Base-by-base conservation (phyloP, 23 tunicate genomes). In the Corella eumyota region DNA sequence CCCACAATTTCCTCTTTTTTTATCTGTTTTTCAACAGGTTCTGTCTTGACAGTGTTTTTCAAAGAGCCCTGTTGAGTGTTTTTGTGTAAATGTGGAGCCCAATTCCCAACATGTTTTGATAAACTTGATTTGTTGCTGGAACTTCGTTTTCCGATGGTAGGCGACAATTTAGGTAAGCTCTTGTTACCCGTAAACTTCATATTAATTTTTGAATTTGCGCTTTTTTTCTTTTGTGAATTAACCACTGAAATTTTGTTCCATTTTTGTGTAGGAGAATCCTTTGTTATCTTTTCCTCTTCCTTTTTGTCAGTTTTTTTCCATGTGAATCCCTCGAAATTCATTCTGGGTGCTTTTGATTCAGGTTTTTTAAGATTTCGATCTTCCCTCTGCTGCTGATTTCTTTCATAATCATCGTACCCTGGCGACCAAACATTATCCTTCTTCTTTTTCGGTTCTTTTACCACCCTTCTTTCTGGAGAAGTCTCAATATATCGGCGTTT, bases 341-440 rank as follows among this genome's bases (percentile, higher is more conserved):
- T 34, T 26, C 45, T 59, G 3, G 64, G 52, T 31, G 60, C 13
- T 59, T 76, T 76, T 36, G 46, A 1, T 36, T 30, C 21, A 22
- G 0, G 56, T 36, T 1, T 56, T 15, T 63, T 0, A 7, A 17
- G n/a, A 31, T 56, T 26, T 25, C n/a, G 68, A 56, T 0, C 9
- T 24, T 37, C 68, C 24, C 34, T 21, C 4, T 52, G 45, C 22
- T 25, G 7, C 20, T 54, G 21, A n/a, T 38, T 30, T 1, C 30
- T 23, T 24, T 74, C 71, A 23, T 45, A 74, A 30, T 67, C 80
- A 67, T 74, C 92, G 56, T 83, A 83, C 0, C 92, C 92, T 0
- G 92, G 92, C 15, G 92, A 73, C 92, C 92, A 83, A 2, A 64
- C 25, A 21, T 25, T 21, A n/a, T 44, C 25, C 27, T 22, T 37